phyloP scores from a whole-genome alignment of 2,888 invertebrate species.

The Electrophaes corylata region DNA sequence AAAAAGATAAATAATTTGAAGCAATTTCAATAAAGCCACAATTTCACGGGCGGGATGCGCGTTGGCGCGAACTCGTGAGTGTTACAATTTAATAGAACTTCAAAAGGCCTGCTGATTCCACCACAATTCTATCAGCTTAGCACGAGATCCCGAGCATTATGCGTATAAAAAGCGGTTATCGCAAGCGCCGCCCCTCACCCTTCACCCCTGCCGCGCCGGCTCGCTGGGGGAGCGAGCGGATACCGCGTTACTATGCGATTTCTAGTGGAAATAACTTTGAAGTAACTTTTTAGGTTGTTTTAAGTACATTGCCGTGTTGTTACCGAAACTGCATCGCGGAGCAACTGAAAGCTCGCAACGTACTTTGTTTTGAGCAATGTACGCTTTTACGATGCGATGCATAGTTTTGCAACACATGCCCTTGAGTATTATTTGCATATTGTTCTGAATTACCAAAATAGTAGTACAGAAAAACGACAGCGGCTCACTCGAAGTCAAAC shows the following conservation, averaged over 20 bases:
- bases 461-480: constrained; percentile 34
- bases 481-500: constrained; percentile 39
- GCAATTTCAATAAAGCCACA: constrained; percentile 80
- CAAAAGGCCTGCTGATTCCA: constrained; percentile 82
- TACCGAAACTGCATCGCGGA: constrained; percentile 47
- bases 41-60: constrained; percentile 80
- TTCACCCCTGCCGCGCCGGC: constrained; percentile 23
- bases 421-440: constrained; percentile 48
- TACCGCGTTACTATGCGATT: constrained; percentile 52
- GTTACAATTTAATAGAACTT: constrained; percentile 83
- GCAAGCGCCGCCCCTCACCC: constrained; percentile 44
- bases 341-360: constrained; percentile 45
- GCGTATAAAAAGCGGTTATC: constrained; percentile 83
- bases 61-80: constrained; percentile 79
- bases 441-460: constrained; percentile 46
- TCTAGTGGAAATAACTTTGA: constrained; percentile 54
- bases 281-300: constrained; percentile 63
- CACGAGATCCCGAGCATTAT: constrained; percentile 79
- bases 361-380: constrained; percentile 29
- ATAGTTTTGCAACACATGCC: constrained; percentile 42
- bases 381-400: constrained; percentile 26
- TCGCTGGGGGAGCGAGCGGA: constrained; percentile 40
- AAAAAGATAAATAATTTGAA: constrained; percentile 70
- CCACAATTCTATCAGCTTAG: constrained; percentile 84
- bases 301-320: constrained; percentile 66